phyloP scores from a whole-genome alignment of 1,140 invertebrate species.

The Conus betulinus region DNA sequence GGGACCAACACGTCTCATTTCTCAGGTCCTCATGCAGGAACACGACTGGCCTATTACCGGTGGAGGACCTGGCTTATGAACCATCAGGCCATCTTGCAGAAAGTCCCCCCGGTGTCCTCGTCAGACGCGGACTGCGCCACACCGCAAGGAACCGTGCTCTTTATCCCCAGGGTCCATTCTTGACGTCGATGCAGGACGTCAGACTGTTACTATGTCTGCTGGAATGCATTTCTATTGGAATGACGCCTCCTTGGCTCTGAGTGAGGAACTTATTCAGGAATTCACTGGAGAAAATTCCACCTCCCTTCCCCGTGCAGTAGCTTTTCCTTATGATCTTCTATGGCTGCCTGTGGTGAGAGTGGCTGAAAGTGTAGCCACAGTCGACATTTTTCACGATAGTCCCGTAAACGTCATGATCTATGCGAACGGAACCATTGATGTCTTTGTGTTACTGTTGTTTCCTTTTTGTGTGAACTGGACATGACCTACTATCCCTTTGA shows the following conservation, averaged over 20 bases:
- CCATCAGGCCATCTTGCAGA: neutral
- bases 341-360: neutral
- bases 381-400: neutral
- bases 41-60: neutral
- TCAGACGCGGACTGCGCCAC: neutral
- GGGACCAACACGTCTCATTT: neutral
- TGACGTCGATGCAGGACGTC: neutral
- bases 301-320: neutral
- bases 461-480: neutral
- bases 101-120: neutral
- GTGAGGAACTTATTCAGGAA: neutral
- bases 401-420: neutral
- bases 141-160: neutral
- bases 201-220: no score
- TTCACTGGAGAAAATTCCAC: neutral
- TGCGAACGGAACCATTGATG: neutral
- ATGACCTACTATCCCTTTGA: conserved; percentile 13
- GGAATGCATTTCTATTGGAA: no score
- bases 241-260: no score
- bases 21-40: neutral
- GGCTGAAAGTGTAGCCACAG: neutral
- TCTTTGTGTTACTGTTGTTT: neutral
- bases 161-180: neutral
- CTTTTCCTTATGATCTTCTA: neutral
- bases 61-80: neutral